Conservation (phyloP, 2,797 vertebrate species). For the Coccyzus lansbergi region DNA sequence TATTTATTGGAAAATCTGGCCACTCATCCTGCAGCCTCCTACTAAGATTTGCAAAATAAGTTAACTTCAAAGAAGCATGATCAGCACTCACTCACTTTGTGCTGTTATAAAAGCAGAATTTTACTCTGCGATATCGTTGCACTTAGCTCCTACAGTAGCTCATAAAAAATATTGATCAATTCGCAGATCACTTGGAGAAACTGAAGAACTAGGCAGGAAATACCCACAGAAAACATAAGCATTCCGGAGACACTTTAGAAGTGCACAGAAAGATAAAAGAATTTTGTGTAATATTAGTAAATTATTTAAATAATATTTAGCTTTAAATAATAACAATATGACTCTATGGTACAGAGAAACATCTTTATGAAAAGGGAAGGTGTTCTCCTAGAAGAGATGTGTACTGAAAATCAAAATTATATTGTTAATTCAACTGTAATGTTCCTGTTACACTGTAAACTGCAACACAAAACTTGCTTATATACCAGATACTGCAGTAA, state of each 20-base stretch:
- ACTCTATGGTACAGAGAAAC: neutral
- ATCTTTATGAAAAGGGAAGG: neutral
- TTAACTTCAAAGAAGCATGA: neutral
- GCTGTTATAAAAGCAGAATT: neutral
- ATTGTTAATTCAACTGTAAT: neutral
- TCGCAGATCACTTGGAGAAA: neutral
- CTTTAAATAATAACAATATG: neutral
- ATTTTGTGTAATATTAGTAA: neutral
- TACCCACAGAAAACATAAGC: neutral
- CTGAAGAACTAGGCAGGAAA: neutral
- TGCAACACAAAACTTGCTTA: neutral
- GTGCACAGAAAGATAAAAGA: neutral
- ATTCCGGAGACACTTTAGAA: neutral
- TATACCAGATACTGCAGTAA: neutral
- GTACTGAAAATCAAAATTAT: neutral
- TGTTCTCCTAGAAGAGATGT: neutral
- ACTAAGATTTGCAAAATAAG: neutral
- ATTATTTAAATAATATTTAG: neutral
- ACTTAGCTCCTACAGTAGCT: neutral
- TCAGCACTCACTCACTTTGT: slow-evolving; percentile 19
- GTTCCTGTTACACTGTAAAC: neutral
- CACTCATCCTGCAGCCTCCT: neutral
- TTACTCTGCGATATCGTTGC: neutral
- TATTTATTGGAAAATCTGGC: neutral
- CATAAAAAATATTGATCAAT: slow-evolving; percentile 24